A percentile compares a stretch with the other conserved stretches of the same genome.
phyloP scores from a whole-genome alignment of 2,113 vertebrate genomes.

The Nothocercus nigrocapillus region DNA sequence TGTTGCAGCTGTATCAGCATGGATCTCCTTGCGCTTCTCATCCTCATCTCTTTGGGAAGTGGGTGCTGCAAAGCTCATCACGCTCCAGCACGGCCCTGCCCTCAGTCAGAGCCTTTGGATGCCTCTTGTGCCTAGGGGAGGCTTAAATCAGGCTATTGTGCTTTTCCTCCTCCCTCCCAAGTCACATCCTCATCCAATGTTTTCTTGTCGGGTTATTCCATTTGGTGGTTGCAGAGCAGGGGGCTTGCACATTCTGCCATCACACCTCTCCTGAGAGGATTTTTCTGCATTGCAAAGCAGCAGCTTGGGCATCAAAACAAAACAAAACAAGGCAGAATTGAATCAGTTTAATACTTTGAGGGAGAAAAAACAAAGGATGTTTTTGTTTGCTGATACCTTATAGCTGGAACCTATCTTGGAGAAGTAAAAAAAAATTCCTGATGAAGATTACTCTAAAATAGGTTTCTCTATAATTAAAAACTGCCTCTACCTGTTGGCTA shows the following conservation, averaged over 20 bases:
- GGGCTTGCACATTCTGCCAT: neutral
- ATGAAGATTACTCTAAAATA: neutral
- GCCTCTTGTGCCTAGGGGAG: neutral
- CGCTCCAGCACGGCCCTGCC: neutral
- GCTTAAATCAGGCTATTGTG: neutral
- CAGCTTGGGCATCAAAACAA: neutral
- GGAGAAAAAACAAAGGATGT: neutral
- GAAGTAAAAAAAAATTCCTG: neutral
- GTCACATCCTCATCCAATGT: neutral
- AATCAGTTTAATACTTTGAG: neutral
- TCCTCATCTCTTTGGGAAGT: neutral
- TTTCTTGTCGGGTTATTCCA: neutral
- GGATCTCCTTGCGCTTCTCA: neutral
- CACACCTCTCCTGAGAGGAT: neutral
- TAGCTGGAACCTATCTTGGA: neutral
- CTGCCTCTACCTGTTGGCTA: neutral
- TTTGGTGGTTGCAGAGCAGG: neutral
- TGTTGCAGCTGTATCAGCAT: neutral
- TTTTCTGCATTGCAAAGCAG: neutral
- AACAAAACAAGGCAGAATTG: no score
- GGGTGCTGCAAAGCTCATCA: neutral
- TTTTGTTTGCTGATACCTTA: neutral
- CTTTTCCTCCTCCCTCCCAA: neutral
- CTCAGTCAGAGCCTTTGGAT: neutral
- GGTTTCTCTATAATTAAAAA: neutral